Evolutionary conservation across 2,797 vertebrate genomes (phyloP).

Genomic region (Pangasius macronema): DNA sequence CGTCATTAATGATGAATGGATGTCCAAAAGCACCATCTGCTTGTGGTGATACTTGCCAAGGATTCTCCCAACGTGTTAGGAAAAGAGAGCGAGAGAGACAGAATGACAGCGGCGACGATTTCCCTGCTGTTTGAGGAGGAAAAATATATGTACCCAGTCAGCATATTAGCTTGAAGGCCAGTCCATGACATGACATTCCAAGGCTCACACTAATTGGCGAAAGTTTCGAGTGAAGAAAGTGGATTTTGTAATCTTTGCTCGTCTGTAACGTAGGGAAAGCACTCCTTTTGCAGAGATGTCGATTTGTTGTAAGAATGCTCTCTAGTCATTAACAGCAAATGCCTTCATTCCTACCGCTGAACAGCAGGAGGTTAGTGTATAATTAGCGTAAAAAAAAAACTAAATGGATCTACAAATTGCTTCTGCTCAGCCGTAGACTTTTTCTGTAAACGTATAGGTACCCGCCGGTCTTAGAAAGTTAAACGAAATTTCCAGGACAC

Average conservation of each 20-base stretch:
- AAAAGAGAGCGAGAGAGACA: conserved; percentile 29
- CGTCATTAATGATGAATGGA: conserved; percentile 45
- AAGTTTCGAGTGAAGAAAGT: conserved; percentile 57
- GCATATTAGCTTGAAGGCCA: conserved; percentile 45
- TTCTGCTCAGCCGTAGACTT: conserved; percentile 33
- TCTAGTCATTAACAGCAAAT: conserved; percentile 64
- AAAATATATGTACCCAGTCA: conserved; percentile 41
- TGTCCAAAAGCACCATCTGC: conserved; percentile 59
- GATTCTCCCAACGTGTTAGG: conserved; percentile 29
- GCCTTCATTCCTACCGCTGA: conserved; percentile 56
- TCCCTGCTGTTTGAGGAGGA: conserved; percentile 31
- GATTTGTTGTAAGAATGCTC: conserved; percentile 56
- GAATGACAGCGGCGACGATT: conserved; percentile 35
- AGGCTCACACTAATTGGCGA: conserved; percentile 49
- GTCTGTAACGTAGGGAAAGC: conserved; percentile 39
- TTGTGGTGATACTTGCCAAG: conserved; percentile 44
- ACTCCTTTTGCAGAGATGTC: conserved; percentile 43
- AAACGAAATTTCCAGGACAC: too few species aligned
- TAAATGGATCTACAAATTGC: conserved; percentile 61
- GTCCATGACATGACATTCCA: conserved; percentile 15
- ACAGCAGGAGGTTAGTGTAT: conserved; percentile 61
- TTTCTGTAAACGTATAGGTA: too few species aligned
- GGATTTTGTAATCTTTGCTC: conserved; percentile 49
- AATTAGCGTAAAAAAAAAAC: conserved; percentile 57
- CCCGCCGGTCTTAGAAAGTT: too few species aligned